Evolutionary conservation across 2,797 vertebrate species (phyloP), one percentile per base, ranked within the genome.

Genomic region (Xenops minutus): DNA sequence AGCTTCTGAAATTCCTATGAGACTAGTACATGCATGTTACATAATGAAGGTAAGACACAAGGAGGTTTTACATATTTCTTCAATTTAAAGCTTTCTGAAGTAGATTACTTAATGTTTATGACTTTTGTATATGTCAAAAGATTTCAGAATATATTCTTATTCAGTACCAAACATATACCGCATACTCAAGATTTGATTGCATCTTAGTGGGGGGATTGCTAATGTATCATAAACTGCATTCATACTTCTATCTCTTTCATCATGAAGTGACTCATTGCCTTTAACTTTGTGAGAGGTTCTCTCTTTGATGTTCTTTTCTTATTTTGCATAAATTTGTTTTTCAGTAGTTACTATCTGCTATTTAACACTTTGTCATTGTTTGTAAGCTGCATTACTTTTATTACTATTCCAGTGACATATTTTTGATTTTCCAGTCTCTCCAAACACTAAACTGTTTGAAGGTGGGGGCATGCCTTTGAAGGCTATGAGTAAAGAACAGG

Each of bases 241-340:
- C 90, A 86, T 92, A 95, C 18, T 83, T 97, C 73, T 96, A 36
- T 29, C 76, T 92, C 81, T 96, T 94, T 96, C 63, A 96, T 96
- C 91, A 62, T 91, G 85, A 95, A 93, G 81, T 82, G 69, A 96
- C 49, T 95, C 71, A 80, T 52, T 95, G 77, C 85, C 80, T 91
- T 96, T 95, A 95, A 95, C 94, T 96, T 97, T 93, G 39, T 81
- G 80, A 92, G 76, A 79, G 26, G 21, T 90, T 96, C 84, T 92
- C 78, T 96, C 95, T 96, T 96, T 95, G 80, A 96, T 95, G 82
- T 94, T 97, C 55, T 92, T 89, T 96, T 88, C 75, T 92, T 95
- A 94, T 97, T 97, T 97, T 95, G 92, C 94, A 95, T 96, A 96
- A 88, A 94, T 96, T 95, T 92, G 56, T 85, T 84, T 97, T 97